These are phyloP conservation scores for Hybos culiciformis DNA, from an alignment of 2,888 invertebrate species.

Conservation along the genomic window DNA sequence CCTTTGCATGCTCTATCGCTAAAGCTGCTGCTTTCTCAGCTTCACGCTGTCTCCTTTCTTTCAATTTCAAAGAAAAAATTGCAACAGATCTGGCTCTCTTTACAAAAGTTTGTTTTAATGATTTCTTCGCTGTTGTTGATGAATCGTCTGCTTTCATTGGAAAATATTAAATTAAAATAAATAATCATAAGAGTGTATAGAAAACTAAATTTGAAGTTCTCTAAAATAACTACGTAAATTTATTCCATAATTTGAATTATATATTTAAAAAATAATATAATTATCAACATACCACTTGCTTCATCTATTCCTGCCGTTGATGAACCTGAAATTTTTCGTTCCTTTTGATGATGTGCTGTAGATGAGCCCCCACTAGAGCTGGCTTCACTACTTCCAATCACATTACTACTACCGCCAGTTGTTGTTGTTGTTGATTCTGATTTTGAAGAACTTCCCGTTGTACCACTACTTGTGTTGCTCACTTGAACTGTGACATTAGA, in stretches of 20 bases:
- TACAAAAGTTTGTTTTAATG: slow-evolving; percentile 61
- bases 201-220: not conserved
- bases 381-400: not conserved
- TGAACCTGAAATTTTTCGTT: not conserved
- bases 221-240: slow-evolving; percentile 3
- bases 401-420: not conserved
- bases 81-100: slow-evolving; percentile 75
- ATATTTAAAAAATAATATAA: slow-evolving; percentile 5
- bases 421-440: not conserved
- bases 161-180: slow-evolving; percentile 8
- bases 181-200: slow-evolving; percentile 1
- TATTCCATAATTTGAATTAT: not conserved
- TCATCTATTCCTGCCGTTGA: not conserved
- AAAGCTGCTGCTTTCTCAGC: slow-evolving; percentile 54
- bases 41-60: slow-evolving; percentile 63
- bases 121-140: slow-evolving; percentile 52
- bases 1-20: slow-evolving; percentile 41
- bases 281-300: not conserved
- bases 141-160: slow-evolving; percentile 39
- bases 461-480: slow-evolving; percentile 23
- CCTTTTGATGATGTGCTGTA: slow-evolving; percentile 4
- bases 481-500: slow-evolving; percentile 12
- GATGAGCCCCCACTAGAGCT: slow-evolving; percentile 2
- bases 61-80: slow-evolving; percentile 69
- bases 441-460: slow-evolving; percentile 22